Base-by-base conservation (phyloP, 2,797 vertebrate genomes). In the Pogoniulus pusillus region DNA sequence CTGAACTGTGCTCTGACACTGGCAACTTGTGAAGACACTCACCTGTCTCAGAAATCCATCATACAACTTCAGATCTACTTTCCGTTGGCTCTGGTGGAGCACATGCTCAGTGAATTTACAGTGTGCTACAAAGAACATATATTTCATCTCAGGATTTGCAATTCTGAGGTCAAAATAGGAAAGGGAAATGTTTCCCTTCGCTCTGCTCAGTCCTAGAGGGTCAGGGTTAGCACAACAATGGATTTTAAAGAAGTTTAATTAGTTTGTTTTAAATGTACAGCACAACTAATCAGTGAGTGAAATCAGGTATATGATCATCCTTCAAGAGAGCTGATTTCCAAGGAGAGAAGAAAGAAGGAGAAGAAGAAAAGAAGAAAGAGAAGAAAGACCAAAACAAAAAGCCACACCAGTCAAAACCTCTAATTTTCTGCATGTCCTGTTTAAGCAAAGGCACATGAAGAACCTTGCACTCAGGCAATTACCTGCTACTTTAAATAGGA, bases 381-480 rank as follows among this genome's bases (percentile, higher is more conserved):
- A n/a, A n/a, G n/a, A n/a, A n/a, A n/a, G n/a, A n/a, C n/a, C n/a
- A n/a, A n/a, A n/a, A n/a, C n/a, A n/a, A 74, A 54, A 39, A 41
- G 16, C 41, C 7, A 30, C 13, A 43, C 18, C 7, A 1, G n/a
- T 18, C 59, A 54, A 64, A 85, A 35, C 1, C 26, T 35, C 65
- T 47, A 26, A 29, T 85, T 66, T 90, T 85, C 47, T 62, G 19
- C 32, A 9, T 70, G 65, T 54, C 66, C 81, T 69, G 58, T 51
- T 91, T 85, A 82, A 68, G 64, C 64, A 91, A 95, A 87, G 84
- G 70, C 72, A 77, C 19, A 66, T 90, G 30, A 92, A 91, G 92
- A 97, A 96, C 96, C 96, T 96, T 73, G 83, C 7, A 30, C 86
- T 85, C 45, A 27, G 93, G 82, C 47, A 58, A 64, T 83, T 95